These are phyloP conservation scores for Lateolabrax maculatus DNA, from an alignment of 2,797 vertebrate species.

Conservation along the genomic window DNA sequence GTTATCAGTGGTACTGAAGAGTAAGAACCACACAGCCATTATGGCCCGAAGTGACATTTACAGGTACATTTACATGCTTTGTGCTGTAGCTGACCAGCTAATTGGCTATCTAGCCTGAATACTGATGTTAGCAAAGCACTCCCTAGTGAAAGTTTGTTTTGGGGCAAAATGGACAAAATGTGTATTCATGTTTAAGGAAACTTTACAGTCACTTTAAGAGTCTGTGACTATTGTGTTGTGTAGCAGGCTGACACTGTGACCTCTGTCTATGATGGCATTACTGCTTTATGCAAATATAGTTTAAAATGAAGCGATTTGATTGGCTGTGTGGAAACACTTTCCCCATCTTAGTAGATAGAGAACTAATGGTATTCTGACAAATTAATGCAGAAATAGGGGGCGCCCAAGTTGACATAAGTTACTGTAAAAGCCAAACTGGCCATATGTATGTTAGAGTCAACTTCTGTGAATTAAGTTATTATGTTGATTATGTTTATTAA, in stretches of 20 bases:
- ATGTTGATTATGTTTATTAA: too few relatives aligned
- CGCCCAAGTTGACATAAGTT: too few relatives aligned
- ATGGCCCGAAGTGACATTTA: neutral
- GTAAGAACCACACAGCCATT: too few relatives aligned
- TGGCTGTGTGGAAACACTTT: neutral
- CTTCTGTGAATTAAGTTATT: too few relatives aligned
- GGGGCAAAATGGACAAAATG: neutral
- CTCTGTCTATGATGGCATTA: too few relatives aligned
- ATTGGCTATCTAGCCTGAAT: neutral
- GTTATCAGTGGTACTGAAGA: neutral
- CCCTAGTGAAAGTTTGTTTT: neutral
- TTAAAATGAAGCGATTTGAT: too few relatives aligned
- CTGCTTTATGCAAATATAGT: too few relatives aligned
- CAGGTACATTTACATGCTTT: neutral
- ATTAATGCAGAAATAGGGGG: too few relatives aligned
- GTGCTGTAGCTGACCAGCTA: neutral
- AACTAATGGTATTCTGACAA: too few relatives aligned
- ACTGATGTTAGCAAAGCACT: neutral
- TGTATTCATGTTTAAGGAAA: neutral
- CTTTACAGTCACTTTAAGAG: neutral
- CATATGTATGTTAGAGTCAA: too few relatives aligned
- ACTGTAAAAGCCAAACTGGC: too few relatives aligned
- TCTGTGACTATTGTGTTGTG: neutral
- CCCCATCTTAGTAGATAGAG: too few relatives aligned
- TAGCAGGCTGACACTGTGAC: neutral